Conservation (phyloP, 2,797 vertebrate genomes). For the Parauchenoglanis ngamensis region DNA sequence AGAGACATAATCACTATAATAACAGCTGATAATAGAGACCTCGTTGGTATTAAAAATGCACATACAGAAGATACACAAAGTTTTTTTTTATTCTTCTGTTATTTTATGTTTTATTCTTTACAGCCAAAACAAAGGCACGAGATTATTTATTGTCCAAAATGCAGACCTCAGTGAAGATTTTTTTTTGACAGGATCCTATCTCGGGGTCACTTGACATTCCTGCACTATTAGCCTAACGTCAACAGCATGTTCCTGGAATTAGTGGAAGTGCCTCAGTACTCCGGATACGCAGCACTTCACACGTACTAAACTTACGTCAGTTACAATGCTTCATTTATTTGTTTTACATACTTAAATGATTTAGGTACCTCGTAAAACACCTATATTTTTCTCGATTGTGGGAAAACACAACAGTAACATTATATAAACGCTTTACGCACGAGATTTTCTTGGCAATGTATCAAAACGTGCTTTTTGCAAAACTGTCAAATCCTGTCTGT, state of each 20-base stretch:
- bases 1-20: neutral
- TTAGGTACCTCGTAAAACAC: neutral
- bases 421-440: neutral
- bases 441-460: neutral
- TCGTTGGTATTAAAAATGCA: neutral
- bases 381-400: no score
- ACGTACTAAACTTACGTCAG: neutral
- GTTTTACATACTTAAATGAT: neutral
- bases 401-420: neutral
- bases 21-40: no score
- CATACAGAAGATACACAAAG: neutral
- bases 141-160: neutral
- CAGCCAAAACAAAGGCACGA: neutral
- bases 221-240: neutral
- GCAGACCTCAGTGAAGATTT: neutral
- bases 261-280: neutral
- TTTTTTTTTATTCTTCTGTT: neutral
- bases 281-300: neutral
- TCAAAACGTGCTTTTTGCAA: neutral
- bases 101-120: neutral
- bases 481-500: neutral
- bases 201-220: neutral
- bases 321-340: neutral
- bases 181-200: neutral
- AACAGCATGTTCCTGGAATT: neutral